Conservation (phyloP, 2,888 invertebrate species). For the Lobophora halterata region DNA sequence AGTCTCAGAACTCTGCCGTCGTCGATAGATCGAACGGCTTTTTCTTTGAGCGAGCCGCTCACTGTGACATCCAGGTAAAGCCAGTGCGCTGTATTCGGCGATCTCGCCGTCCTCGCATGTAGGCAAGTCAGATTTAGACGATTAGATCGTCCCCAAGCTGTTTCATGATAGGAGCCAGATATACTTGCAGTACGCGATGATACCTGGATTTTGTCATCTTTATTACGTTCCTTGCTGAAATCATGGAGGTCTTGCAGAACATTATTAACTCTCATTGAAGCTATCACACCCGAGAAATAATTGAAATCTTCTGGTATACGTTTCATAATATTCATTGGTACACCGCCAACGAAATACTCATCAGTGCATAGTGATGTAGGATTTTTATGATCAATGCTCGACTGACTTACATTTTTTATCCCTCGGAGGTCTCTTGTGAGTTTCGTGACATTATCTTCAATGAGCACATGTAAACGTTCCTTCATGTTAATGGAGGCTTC, state of each 20-base stretch:
- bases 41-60: constrained; percentile 36
- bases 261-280: constrained; percentile 53
- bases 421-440: neutral
- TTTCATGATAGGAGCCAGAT: constrained; percentile 68
- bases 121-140: constrained; percentile 66
- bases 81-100: constrained; percentile 56
- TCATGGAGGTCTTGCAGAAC: constrained; percentile 54
- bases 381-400: constrained; percentile 2
- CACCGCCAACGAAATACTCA: constrained; percentile 63
- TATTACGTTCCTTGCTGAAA: constrained; percentile 52
- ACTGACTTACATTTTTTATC: neutral
- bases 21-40: constrained; percentile 49
- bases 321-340: constrained; percentile 45
- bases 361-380: constrained; percentile 46
- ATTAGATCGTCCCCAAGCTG: constrained; percentile 61
- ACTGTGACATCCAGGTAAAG: constrained; percentile 56
- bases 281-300: constrained; percentile 53
- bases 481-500: constrained; percentile 61
- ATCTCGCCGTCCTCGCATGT: constrained; percentile 48
- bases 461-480: constrained; percentile 59
- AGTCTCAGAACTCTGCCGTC: constrained; percentile 61
- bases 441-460: constrained; percentile 26
- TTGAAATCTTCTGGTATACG: constrained; percentile 43
- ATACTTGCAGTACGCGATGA: constrained; percentile 67
- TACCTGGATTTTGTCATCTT: constrained; percentile 51